Evolutionary conservation across 2,113 vertebrate species (phyloP).

Genomic region (Nycticorax nycticorax): DNA sequence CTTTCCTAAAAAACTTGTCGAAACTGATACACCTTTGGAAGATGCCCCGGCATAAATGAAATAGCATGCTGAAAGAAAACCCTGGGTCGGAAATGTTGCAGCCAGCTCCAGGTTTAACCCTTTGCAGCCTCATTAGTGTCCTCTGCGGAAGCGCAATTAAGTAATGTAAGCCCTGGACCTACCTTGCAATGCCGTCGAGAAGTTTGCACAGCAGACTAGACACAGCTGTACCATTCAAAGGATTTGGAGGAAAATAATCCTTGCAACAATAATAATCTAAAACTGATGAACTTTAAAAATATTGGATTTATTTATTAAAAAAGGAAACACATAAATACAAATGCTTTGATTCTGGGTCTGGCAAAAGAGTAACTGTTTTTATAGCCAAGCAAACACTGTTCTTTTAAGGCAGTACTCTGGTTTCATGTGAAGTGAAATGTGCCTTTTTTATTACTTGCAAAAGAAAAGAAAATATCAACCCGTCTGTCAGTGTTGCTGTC

Average conservation of each 20-base stretch:
- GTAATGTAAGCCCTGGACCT: background rate
- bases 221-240: background rate
- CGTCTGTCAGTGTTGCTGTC: conserved; percentile 37
- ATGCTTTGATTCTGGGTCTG: conserved; percentile 55
- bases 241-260: background rate
- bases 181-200: background rate
- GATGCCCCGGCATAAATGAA: background rate
- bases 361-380: conserved; percentile 55
- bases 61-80: background rate
- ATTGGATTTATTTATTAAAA: conserved; percentile 44
- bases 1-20: background rate
- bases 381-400: conserved; percentile 54
- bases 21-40: background rate
- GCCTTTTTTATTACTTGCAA: conserved; percentile 64
- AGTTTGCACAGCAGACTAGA: background rate
- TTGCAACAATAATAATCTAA: conserved; percentile 27
- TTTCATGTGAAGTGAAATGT: conserved; percentile 49
- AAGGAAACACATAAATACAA: conserved; percentile 45
- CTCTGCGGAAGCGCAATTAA: background rate
- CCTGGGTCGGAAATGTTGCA: background rate
- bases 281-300: conserved; percentile 35
- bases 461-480: conserved; percentile 49
- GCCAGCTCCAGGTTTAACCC: background rate
- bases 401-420: conserved; percentile 49
- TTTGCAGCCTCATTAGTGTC: background rate